These are phyloP conservation scores for Acleris emargana DNA, from an alignment of 2,888 invertebrate species.

Conservation along the genomic window DNA sequence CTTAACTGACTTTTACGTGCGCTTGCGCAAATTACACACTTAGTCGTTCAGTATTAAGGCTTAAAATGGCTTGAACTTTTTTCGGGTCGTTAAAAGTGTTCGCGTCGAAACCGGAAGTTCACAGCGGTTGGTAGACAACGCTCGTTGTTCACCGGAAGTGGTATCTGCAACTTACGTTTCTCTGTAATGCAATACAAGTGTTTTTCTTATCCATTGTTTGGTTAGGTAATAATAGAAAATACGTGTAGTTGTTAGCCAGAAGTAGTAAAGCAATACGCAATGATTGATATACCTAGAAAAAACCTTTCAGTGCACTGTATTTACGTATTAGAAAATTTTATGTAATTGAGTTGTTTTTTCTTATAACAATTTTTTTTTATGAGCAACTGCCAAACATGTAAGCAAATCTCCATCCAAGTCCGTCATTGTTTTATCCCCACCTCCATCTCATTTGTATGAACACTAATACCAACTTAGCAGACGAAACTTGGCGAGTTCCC, in stretches of 20 bases:
- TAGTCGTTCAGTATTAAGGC: conserved; percentile 42
- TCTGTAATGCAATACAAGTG: conserved; percentile 42
- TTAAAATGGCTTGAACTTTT: conserved; percentile 38
- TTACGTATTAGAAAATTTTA: too few species aligned
- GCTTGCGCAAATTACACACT: conserved; percentile 42
- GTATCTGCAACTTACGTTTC: conserved; percentile 44
- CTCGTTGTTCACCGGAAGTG: conserved; percentile 59
- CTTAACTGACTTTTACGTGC: conserved; percentile 44
- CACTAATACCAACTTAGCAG: too few species aligned
- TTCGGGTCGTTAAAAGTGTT: conserved; percentile 59
- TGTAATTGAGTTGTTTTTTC: too few species aligned
- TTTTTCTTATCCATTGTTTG: conserved; percentile 27
- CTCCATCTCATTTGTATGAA: too few species aligned
- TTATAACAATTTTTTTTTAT: too few species aligned
- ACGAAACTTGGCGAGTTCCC: too few species aligned
- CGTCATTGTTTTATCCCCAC: too few species aligned
- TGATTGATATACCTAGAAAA: too few species aligned
- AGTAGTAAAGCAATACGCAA: background rate
- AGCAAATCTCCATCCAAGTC: too few species aligned
- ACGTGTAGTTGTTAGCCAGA: background rate
- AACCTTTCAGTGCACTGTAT: too few species aligned
- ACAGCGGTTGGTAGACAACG: conserved; percentile 57
- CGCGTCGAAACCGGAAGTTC: conserved; percentile 53
- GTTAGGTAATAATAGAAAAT: background rate
- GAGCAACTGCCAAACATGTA: too few species aligned